A percentile compares a stretch with the other conserved stretches of the same genome.
Evolutionary conservation across 2,888 invertebrate genomes (phyloP).

Genomic region (Scaptomyza polygonia): DNA sequence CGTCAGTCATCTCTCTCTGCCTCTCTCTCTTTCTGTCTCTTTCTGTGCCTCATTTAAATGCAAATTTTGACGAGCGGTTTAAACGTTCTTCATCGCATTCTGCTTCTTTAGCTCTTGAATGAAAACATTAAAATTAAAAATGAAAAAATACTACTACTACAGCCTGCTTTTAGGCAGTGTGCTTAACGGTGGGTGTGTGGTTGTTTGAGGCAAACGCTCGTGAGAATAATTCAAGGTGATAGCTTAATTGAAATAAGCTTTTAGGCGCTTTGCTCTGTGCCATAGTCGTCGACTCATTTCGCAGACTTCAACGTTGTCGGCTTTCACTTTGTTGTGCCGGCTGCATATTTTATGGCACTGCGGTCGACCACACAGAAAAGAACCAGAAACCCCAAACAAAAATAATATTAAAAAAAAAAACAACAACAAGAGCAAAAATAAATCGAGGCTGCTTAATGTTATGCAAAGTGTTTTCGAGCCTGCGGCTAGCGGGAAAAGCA

Average conservation of each 20-base stretch:
- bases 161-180: constrained; percentile 62
- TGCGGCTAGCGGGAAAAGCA: constrained; percentile 48
- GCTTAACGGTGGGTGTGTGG: constrained; percentile 24
- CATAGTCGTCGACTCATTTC: constrained; percentile 46
- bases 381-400: constrained; percentile 28
- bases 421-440: constrained; percentile 30
- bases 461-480: constrained; percentile 77
- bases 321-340: constrained; percentile 67
- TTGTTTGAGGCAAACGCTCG: constrained; percentile 48
- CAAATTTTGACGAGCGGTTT: constrained; percentile 82
- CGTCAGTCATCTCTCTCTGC: constrained; percentile 52
- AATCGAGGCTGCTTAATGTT: constrained; percentile 68
- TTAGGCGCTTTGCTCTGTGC: constrained; percentile 74
- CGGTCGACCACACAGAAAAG: constrained; percentile 58
- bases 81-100: constrained; percentile 62
- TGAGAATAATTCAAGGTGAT: constrained; percentile 83
- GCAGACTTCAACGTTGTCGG: constrained; percentile 54
- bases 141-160: constrained; percentile 44
- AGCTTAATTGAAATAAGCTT: constrained; percentile 83
- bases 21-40: constrained; percentile 19
- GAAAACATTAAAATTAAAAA: constrained; percentile 79
- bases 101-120: constrained; percentile 58
- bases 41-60: constrained; percentile 83
- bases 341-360: constrained; percentile 74
- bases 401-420: constrained; percentile 41